Conservation (phyloP, 2,113 vertebrate species). For the Rynchops niger region DNA sequence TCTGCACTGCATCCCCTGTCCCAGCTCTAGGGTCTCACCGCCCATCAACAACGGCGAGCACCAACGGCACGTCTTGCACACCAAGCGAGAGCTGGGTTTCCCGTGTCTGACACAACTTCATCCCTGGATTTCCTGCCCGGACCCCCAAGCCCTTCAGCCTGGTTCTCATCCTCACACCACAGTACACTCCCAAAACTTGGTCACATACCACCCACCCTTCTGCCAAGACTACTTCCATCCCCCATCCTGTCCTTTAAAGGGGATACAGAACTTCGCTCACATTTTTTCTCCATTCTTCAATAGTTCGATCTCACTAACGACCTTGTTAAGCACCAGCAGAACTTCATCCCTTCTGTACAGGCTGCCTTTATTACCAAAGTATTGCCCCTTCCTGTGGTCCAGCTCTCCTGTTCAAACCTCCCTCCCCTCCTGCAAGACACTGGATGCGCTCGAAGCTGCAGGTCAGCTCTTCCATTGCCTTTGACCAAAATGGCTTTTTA, state of each 20-base stretch:
- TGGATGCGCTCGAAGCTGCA: not conserved
- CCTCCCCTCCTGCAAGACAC: not conserved
- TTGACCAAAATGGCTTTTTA: not conserved
- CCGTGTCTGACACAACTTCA: not conserved
- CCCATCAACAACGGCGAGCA: not conserved
- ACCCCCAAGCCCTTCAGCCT: not conserved
- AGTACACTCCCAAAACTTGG: not conserved
- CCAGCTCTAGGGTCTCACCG: not conserved
- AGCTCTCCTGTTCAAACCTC: not conserved
- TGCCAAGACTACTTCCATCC: not conserved
- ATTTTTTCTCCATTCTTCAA: not conserved
- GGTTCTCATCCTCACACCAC: not conserved
- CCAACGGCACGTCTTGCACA: fast-evolving
- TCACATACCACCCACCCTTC: not conserved
- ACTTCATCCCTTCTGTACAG: not conserved
- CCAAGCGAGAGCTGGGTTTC: not conserved
- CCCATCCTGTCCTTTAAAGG: not conserved
- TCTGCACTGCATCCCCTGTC: not conserved
- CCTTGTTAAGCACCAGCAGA: not conserved
- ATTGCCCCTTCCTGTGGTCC: too few relatives aligned
- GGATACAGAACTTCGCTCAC: not conserved
- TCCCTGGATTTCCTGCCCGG: not conserved
- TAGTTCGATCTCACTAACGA: not conserved
- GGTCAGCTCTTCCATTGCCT: not conserved
- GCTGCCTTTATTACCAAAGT: not conserved